Percentiles rank a stretch among this genome's conserved stretches.
Conservation (phyloP, 2,888 invertebrate species). For the Xestia xanthographa region DNA sequence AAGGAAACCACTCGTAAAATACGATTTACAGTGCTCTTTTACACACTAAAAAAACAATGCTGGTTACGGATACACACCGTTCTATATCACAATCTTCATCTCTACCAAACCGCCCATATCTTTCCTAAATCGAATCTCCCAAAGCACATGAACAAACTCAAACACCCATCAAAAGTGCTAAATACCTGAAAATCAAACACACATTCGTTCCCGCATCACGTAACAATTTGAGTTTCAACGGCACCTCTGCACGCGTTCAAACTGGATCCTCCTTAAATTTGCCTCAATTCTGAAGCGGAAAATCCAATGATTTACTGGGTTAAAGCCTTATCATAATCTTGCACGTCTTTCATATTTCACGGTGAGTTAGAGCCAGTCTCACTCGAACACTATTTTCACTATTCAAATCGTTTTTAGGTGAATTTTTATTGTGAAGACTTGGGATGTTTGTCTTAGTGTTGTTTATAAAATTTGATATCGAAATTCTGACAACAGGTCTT, state of each 20-base stretch:
- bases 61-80: not conserved
- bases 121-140: conserved; percentile 1
- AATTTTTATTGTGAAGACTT: conserved; percentile 28
- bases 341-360: conserved; percentile 89
- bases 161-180: conserved; percentile 42
- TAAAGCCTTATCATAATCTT: conserved; percentile 89
- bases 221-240: conserved; percentile 72
- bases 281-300: conserved; percentile 85
- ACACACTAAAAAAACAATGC: not conserved
- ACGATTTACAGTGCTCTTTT: not conserved
- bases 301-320: conserved; percentile 88
- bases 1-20: not conserved
- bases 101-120: not conserved
- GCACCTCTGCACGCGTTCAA: conserved; percentile 65
- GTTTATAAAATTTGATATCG: not conserved
- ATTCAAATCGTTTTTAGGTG: conserved; percentile 74
- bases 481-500: too few relatives aligned
- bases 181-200: conserved; percentile 60
- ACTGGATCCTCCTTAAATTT: conserved; percentile 83
- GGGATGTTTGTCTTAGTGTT: not conserved
- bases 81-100: not conserved
- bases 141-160: conserved; percentile 40
- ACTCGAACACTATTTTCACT: conserved; percentile 80
- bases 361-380: conserved; percentile 79
- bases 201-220: conserved; percentile 71